Base-by-base conservation (phyloP, 2,888 invertebrate species). In the Aspidiotus rigidus region DNA sequence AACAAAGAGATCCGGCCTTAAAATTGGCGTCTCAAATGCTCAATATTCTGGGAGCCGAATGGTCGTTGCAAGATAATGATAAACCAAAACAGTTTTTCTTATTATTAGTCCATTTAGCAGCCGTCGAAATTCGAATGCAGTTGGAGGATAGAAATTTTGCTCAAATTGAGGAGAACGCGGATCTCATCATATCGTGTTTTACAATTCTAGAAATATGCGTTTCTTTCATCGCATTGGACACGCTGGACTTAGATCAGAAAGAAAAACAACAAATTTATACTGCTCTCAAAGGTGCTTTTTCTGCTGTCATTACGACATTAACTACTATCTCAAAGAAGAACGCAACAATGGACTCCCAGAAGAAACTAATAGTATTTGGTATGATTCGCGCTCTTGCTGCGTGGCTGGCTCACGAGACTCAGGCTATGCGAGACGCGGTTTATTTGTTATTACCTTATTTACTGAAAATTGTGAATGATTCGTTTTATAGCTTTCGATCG, bases 61-160 rank as follows among this genome's bases (percentile, higher is more conserved):
- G 93, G 92, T 84, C 88, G 69, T 80, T 92, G 73, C 84, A 83
- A 74, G 89, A 90, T 77, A 55, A 7, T 54, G 88, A 88, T 73
- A 83, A 85, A 73, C 90, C 90, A 70, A 83, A 83, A 70, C 89
- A 90, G 79, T 86, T 90, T 75, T 88, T 93, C 75, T 86, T 94
- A 74, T 80, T 93, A 17, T 79, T 94, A 11, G 84, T 93, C 70
- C 93, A 95, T 77, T 80, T 96, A 70, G 87, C 90, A 74, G 91
- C 93, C 63, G 90, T 95, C 76, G 95, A 96, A 83, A 88, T 95
- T 1, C 85, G 94, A 75, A 94, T 96, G 93, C 90, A 92, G 74
- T 81, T 95, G 72, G 95, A 95, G 76, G 90, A 92, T 73, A 87
- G 88, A 75, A 87, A 86, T 7, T 82, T 93, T 73, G 89, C 90